Conservation (phyloP, 2,113 vertebrate species). For the Donacobius atricapilla region DNA sequence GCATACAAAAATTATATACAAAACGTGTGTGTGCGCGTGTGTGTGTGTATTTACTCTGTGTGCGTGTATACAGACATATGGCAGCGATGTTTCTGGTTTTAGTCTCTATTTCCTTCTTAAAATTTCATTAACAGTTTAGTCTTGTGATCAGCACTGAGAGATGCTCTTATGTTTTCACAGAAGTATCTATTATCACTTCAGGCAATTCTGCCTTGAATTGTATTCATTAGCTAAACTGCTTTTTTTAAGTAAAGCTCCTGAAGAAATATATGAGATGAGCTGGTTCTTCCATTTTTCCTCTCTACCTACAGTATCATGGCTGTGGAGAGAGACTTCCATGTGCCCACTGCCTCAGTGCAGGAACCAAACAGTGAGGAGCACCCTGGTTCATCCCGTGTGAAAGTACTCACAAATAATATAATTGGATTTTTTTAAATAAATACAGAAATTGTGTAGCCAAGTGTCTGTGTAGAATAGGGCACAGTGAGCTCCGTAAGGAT, state of each 20-base stretch:
- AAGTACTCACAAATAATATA: neutral
- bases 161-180: neutral
- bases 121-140: neutral
- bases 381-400: neutral
- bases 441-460: neutral
- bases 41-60: neutral
- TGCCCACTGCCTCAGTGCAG: neutral
- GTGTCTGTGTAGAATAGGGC: neutral
- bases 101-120: neutral
- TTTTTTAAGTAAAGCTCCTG: neutral
- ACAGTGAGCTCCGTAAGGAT: neutral
- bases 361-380: neutral
- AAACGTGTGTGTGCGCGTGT: neutral
- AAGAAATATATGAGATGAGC: neutral
- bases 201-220: neutral
- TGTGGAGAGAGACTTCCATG: neutral
- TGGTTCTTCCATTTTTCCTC: neutral
- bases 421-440: rapidly evolving
- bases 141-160: neutral
- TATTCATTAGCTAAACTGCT: neutral
- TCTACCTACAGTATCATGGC: rapidly evolving
- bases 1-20: neutral
- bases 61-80: neutral
- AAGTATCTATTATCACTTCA: neutral
- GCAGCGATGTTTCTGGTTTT: neutral